Evolutionary conservation across 2,888 invertebrate species (phyloP).

Genomic region (Cataglyphis altisquamis): DNA sequence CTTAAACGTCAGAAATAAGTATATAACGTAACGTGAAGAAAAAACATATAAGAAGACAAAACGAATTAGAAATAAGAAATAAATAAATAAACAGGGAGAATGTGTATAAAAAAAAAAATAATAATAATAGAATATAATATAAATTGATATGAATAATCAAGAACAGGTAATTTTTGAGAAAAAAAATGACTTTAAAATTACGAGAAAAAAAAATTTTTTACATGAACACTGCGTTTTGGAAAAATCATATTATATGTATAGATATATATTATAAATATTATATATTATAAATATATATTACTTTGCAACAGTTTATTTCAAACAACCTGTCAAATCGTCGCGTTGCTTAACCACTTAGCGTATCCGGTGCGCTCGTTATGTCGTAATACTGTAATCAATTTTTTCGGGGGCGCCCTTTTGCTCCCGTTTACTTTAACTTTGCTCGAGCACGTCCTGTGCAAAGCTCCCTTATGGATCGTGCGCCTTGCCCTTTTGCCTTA

Average conservation of each 20-base stretch:
- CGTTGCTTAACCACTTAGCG: slow-evolving; percentile 8
- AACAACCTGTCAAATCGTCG: background rate
- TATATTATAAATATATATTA: background rate
- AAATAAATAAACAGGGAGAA: background rate
- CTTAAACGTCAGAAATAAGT: background rate
- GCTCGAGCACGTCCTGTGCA: slow-evolving; percentile 21
- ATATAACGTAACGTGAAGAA: no score
- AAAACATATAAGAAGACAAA: background rate
- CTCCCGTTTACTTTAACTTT: slow-evolving; percentile 43
- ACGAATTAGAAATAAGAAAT: background rate
- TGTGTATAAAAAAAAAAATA: no score
- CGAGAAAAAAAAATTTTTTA: background rate
- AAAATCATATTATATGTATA: background rate
- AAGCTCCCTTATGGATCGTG: slow-evolving; percentile 2
- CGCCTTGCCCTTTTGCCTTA: slow-evolving; percentile 64
- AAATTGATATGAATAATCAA: background rate
- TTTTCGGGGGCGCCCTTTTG: slow-evolving; percentile 44
- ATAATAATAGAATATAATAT: background rate
- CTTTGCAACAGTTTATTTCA: background rate
- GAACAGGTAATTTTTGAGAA: background rate
- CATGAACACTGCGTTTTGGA: background rate
- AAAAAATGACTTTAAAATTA: background rate
- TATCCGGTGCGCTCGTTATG: slow-evolving; percentile 1
- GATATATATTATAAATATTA: background rate
- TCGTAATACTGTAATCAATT: slow-evolving; percentile 40